Evolutionary conservation across 2,113 vertebrate genomes (phyloP).

Genomic region (Ictalurus furcatus): DNA sequence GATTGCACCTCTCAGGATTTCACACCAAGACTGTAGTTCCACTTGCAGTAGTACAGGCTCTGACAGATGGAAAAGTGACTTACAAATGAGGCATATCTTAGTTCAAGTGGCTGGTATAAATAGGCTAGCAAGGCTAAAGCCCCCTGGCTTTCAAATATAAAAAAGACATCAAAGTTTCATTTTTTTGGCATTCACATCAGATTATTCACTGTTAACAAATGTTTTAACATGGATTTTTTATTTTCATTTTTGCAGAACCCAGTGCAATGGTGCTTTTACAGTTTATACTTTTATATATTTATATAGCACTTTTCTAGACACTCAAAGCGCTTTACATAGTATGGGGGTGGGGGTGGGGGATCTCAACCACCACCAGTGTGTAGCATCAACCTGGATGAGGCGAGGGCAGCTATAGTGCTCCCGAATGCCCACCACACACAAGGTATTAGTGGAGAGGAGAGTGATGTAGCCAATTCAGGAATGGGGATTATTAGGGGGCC

Average conservation of each 20-base stretch:
- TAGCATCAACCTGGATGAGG: no score
- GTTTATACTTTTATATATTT: no score
- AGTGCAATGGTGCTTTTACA: not conserved
- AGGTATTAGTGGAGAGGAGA: no score
- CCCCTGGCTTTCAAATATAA: not conserved
- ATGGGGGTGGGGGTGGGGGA: no score
- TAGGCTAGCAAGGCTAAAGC: not conserved
- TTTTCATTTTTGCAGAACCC: not conserved
- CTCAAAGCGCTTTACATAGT: no score
- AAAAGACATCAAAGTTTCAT: not conserved
- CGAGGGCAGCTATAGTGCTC: no score
- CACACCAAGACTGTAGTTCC: not conserved
- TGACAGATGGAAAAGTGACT: not conserved
- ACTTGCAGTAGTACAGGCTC: not conserved
- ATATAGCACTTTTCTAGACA: no score
- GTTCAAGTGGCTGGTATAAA: not conserved
- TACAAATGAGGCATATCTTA: not conserved
- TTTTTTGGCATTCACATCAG: not conserved
- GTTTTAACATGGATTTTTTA: not conserved
- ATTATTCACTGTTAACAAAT: not conserved
- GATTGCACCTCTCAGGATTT: conserved; percentile 13
- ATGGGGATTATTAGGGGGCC: no score
- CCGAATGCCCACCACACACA: no score
- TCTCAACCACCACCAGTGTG: no score
- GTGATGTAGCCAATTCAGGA: no score